Conservation (phyloP, 2,797 vertebrate genomes). For the Gymnoscopelus braueri region DNA sequence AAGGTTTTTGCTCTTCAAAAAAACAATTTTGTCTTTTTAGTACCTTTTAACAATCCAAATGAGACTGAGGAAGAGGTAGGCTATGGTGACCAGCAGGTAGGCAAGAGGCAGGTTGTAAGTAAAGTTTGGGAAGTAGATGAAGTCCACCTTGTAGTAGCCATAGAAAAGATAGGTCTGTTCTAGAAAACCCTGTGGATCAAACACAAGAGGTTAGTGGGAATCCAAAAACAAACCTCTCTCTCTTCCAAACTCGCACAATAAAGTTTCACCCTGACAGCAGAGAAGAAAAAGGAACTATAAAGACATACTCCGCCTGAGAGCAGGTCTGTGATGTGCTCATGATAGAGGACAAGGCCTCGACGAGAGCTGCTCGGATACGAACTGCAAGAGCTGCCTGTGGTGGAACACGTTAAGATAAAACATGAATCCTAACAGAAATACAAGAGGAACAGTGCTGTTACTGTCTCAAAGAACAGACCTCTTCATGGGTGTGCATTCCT, state of each 20-base stretch:
- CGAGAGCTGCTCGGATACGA: conserved; percentile 73
- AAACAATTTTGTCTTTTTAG: conserved; percentile 11
- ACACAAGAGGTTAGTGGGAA: conserved; percentile 17
- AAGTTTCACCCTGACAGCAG: background rate
- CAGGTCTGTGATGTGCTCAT: conserved; percentile 89
- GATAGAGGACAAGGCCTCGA: conserved; percentile 88
- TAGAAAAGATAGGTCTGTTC: conserved; percentile 94
- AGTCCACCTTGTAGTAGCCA: conserved; percentile 88
- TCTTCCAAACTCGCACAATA: background rate
- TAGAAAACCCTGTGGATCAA: conserved; percentile 87
- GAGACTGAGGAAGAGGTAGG: conserved; percentile 90
- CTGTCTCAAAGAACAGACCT: background rate
- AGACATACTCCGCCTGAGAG: conserved; percentile 92
- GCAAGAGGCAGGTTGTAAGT: conserved; percentile 90
- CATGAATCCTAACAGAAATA: background rate
- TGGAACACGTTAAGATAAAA: background rate
- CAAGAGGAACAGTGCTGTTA: conserved; percentile 3
- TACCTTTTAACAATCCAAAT: conserved; percentile 95
- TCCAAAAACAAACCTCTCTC: background rate
- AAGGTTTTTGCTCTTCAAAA: background rate
- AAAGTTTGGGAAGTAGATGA: conserved; percentile 67
- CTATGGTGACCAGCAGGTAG: conserved; percentile 88
- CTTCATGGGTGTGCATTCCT: no score
- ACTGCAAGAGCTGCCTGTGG: conserved; percentile 82
- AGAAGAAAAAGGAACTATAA: background rate